A percentile compares a stretch with the other conserved stretches of the same genome.
Evolutionary conservation across 2,113 vertebrate species (phyloP).

Genomic region (Syngnathus typhle): DNA sequence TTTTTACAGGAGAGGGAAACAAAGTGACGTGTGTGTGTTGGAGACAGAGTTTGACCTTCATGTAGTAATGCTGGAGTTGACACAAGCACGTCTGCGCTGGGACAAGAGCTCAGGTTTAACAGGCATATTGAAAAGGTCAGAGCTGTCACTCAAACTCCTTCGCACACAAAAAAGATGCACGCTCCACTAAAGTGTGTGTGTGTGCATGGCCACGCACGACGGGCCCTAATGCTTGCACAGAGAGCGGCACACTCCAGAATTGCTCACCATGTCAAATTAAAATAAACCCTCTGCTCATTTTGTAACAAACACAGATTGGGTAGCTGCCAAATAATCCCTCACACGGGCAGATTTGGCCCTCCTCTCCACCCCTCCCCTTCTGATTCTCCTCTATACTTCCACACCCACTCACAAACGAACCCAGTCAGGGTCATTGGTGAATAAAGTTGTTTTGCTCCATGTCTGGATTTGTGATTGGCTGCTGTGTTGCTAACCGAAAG

Average conservation of each 20-base stretch:
- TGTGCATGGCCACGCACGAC: slow-evolving; percentile 15
- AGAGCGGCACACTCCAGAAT: slow-evolving; percentile 52
- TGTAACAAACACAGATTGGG: slow-evolving; percentile 43
- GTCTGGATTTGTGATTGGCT: slow-evolving; percentile 68
- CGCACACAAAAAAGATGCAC: slow-evolving; percentile 25
- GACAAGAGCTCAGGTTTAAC: slow-evolving; percentile 67
- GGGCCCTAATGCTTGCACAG: slow-evolving; percentile 15
- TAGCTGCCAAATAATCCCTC: slow-evolving; percentile 57
- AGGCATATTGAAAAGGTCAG: slow-evolving; percentile 77
- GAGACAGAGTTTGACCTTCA: slow-evolving; percentile 68
- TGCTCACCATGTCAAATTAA: slow-evolving; percentile 67
- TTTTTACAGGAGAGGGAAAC: slow-evolving; percentile 54
- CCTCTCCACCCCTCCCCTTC: neutral
- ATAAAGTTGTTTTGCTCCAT: slow-evolving; percentile 72
- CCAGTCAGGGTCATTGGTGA: slow-evolving; percentile 55
- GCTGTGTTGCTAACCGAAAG: slow-evolving; percentile 66
- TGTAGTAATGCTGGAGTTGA: slow-evolving; percentile 69
- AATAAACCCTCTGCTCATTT: slow-evolving; percentile 50
- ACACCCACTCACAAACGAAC: slow-evolving; percentile 30
- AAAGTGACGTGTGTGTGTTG: slow-evolving; percentile 39
- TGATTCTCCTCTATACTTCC: neutral
- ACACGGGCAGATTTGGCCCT: slow-evolving; percentile 33
- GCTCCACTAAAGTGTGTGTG: slow-evolving; percentile 19
- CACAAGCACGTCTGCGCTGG: slow-evolving; percentile 69
- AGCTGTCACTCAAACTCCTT: slow-evolving; percentile 67